Conservation (phyloP, 1,140 invertebrate genomes). For the Temnothorax longispinosus region DNA sequence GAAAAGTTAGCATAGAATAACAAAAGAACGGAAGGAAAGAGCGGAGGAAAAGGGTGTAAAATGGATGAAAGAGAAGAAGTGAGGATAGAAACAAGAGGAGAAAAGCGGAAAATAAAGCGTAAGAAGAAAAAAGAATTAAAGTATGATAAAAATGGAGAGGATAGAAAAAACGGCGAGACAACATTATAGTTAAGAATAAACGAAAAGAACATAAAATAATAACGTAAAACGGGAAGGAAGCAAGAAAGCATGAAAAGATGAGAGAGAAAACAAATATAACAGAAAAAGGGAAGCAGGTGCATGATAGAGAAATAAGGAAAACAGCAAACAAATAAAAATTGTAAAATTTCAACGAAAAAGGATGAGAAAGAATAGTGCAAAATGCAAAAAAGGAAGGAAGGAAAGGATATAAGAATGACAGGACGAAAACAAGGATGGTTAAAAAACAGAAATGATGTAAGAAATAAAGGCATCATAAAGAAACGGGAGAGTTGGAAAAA, state of each 20-base stretch:
- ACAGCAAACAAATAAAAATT: not conserved
- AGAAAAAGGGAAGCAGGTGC: not conserved
- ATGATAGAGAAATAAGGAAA: not conserved
- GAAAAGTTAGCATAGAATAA: conserved; percentile 41
- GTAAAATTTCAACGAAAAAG: not conserved
- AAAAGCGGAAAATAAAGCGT: conserved; percentile 30
- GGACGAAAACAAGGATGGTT: not conserved
- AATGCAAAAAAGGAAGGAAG: not conserved
- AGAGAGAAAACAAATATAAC: not conserved
- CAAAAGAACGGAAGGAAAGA: conserved; percentile 35
- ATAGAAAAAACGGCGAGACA: not conserved
- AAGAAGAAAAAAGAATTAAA: conserved; percentile 12
- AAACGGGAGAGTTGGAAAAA: not conserved
- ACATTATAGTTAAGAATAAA: not conserved
- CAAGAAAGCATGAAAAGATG: not conserved
- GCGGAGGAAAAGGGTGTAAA: not conserved
- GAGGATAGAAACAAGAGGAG: conserved; percentile 11
- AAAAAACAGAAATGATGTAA: not conserved
- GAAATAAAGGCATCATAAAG: not conserved
- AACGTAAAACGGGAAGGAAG: not conserved
- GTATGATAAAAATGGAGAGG: conserved; percentile 5
- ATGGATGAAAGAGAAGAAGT: conserved; percentile 11
- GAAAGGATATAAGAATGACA: not conserved
- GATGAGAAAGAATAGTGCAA: not conserved
- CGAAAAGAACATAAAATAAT: not conserved